Conservation (phyloP, 2,888 invertebrate species). For the Rhimphoctona megacephalus region DNA sequence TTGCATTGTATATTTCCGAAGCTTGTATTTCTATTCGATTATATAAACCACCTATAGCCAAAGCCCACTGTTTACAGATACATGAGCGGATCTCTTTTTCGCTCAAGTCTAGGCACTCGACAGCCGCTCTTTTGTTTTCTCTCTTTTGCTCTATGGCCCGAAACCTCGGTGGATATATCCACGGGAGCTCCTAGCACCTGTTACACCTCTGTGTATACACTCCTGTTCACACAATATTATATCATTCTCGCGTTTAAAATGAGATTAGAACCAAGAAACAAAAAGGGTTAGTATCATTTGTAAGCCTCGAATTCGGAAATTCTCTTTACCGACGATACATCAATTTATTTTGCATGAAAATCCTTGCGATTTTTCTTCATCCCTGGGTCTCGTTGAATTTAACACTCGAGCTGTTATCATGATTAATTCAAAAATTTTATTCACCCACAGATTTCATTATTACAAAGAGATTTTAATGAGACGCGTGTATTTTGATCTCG, state of each 20-base stretch:
- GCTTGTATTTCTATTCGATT: neutral
- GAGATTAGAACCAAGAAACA: neutral
- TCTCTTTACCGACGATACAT: too few species aligned
- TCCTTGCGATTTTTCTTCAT: too few species aligned
- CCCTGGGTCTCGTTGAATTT: too few species aligned
- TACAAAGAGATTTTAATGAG: neutral
- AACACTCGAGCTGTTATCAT: too few species aligned
- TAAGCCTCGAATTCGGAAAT: neutral
- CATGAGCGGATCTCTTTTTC: neutral
- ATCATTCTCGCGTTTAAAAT: neutral
- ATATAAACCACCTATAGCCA: too few species aligned
- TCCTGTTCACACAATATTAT: neutral
- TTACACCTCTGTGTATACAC: constrained; percentile 69
- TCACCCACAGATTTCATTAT: neutral
- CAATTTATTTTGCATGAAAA: too few species aligned
- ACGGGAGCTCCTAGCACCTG: constrained; percentile 67
- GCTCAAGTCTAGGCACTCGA: neutral
- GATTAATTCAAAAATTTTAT: too few species aligned
- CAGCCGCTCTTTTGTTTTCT: constrained; percentile 13
- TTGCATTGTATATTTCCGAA: neutral
- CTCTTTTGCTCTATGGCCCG: constrained; percentile 15
- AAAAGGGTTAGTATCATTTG: too few species aligned
- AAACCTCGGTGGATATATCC: constrained; percentile 16
- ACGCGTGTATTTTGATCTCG: neutral
- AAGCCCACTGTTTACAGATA: neutral